Base-by-base conservation (phyloP, 1,140 invertebrate species). In the Xylocopa sonorina region DNA sequence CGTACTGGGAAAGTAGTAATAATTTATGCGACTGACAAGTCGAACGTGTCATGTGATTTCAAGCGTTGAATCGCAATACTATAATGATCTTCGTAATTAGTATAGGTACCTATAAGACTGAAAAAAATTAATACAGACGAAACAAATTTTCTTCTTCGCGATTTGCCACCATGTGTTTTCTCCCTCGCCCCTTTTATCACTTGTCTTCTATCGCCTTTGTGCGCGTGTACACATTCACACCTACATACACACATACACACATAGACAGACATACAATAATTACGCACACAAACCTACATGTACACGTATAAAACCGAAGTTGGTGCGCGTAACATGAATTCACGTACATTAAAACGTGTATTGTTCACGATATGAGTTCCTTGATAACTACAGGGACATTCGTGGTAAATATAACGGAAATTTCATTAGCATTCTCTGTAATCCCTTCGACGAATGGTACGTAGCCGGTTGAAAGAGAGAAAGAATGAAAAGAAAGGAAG, bases 31-130 rank as follows among this genome's bases (percentile, higher is more conserved):
- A 29, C 3, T 38, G 27, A 10, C 9, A 41, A 27, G 50, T 32
- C 29, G 24, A 50, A 63, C 21, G 43, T 16, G 5, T 63, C 34
- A 16, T 38, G 46, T 4, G 72, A 74, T 48, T 29, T 43, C 3
- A n/a, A 64, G 41, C 41, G 7, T 53, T 34, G 10, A 41, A 41
- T 21, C 16, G 34, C 34, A n/a, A 64, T 18, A 9, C 14, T 58
- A 9, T 34, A 6, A 27, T 7, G 12, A 53, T 73, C 27, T 57
- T 64, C 50, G 60, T 27, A 32, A 71, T 64, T 82, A 72, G 55
- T 81, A 55, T 82, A 78, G 82, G 81, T 87, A 82, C 79, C 76
- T 75, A 87, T 84, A 90, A 91, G 90, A 90, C 89, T 91, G 89
- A 91, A 80, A 77, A 86, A 72, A 68, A 86, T 82, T 29, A 76